Evolutionary conservation across 2,113 vertebrate genomes (phyloP).

Genomic region (Gulo gulo): DNA sequence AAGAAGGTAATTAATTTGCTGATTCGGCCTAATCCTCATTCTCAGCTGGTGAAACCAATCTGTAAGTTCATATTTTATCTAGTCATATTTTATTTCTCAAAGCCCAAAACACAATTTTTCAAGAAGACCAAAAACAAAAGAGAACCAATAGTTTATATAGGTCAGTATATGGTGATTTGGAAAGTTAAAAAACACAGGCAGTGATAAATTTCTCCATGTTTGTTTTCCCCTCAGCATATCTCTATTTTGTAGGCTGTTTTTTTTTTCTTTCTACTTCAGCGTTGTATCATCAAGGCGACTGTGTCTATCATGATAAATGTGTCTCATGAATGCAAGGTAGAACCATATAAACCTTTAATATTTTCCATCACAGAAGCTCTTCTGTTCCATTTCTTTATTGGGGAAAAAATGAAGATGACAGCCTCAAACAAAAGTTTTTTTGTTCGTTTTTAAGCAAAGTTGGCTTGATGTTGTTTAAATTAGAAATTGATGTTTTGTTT

Average conservation of each 20-base stretch:
- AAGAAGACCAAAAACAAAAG: constrained; percentile 27
- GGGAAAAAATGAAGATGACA: neutral
- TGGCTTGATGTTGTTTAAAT: neutral
- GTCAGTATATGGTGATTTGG: neutral
- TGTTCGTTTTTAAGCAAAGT: constrained; percentile 29
- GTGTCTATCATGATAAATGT: neutral
- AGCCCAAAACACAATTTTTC: constrained; percentile 31
- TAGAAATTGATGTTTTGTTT: constrained; percentile 8
- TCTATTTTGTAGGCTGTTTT: neutral
- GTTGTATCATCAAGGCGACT: neutral
- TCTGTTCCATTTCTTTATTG: neutral
- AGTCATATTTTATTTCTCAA: constrained; percentile 55
- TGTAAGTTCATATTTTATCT: constrained; percentile 57
- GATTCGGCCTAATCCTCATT: constrained; percentile 65
- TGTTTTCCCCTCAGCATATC: constrained; percentile 42
- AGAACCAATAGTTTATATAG: neutral
- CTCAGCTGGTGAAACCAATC: constrained; percentile 40
- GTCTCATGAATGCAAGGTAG: neutral
- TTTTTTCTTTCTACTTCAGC: neutral
- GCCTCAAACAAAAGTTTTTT: neutral
- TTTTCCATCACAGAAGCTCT: neutral
- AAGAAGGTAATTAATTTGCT: constrained; percentile 71
- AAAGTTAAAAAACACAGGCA: neutral
- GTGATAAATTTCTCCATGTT: neutral
- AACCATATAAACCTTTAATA: neutral